phyloP scores from a whole-genome alignment of 2,888 invertebrate genomes.

The Lycaena phlaeas region DNA sequence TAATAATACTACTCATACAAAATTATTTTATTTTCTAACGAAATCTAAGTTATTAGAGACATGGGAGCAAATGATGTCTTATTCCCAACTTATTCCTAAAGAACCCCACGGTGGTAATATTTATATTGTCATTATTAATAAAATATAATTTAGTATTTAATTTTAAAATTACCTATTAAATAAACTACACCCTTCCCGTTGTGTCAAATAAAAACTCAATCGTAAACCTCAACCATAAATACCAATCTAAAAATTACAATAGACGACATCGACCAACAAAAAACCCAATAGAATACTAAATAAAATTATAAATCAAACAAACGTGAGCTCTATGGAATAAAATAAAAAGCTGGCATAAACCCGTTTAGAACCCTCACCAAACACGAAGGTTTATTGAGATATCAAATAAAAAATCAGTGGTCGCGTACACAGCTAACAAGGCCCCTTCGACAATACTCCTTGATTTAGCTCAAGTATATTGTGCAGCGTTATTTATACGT shows the following conservation, averaged over 20 bases:
- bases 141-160: background rate
- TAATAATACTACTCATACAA: no score
- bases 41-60: no score
- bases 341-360: slow-evolving; percentile 33
- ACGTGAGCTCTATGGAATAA: slow-evolving; percentile 33
- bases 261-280: slow-evolving; percentile 35
- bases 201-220: slow-evolving; percentile 3
- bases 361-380: slow-evolving; percentile 47
- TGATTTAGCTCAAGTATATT: slow-evolving; percentile 68
- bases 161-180: background rate
- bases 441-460: slow-evolving; percentile 61
- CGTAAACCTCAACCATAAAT: slow-evolving; percentile 7
- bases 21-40: no score
- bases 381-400: slow-evolving; percentile 63
- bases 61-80: no score
- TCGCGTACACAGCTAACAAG: slow-evolving; percentile 58
- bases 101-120: background rate
- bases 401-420: slow-evolving; percentile 72
- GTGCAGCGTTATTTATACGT: slow-evolving; percentile 67
- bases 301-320: slow-evolving; percentile 65
- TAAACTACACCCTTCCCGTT: background rate
- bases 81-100: no score
- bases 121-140: no score
- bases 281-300: slow-evolving; percentile 45
- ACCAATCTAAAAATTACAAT: slow-evolving; percentile 25